Evolutionary conservation across 2,888 invertebrate genomes (phyloP).

Genomic region (Dicyrtoma fusca): DNA sequence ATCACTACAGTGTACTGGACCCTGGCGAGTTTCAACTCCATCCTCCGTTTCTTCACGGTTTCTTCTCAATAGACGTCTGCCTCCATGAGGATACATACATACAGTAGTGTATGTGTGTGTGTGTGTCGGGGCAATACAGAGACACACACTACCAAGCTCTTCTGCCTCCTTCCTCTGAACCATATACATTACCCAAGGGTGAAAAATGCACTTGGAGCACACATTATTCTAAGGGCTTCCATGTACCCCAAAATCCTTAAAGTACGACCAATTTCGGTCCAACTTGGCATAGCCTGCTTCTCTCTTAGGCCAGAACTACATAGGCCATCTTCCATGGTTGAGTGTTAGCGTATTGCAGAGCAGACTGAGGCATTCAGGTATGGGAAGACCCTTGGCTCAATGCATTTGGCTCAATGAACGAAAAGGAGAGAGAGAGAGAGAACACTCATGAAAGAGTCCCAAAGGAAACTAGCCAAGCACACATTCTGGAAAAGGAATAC

Average conservation of each 20-base stretch:
- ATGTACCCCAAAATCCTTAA: too few relatives aligned
- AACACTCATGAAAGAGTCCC: constrained; percentile 25
- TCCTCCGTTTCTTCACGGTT: constrained; percentile 12
- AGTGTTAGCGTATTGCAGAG: too few relatives aligned
- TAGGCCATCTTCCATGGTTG: too few relatives aligned
- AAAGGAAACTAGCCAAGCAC: constrained; percentile 8
- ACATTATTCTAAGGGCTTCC: too few relatives aligned
- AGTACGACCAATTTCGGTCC: too few relatives aligned
- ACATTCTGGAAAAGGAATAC: too few relatives aligned
- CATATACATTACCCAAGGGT: background rate
- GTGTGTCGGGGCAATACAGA: background rate
- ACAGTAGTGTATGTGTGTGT: background rate
- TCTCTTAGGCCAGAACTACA: too few relatives aligned
- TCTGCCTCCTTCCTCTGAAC: background rate
- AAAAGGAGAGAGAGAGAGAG: constrained; percentile 12
- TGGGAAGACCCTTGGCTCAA: constrained; percentile 25
- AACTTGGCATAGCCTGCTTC: too few relatives aligned
- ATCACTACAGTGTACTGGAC: too few relatives aligned
- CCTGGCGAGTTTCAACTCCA: background rate
- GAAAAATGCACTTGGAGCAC: too few relatives aligned
- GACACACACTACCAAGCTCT: background rate
- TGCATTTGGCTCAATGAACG: constrained; percentile 32
- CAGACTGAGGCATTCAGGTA: background rate
- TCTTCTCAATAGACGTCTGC: constrained; percentile 17
- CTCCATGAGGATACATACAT: constrained; percentile 1